A percentile compares a stretch with the other conserved stretches of the same genome.
These are phyloP conservation scores for Neopipo cinnamomea DNA, from an alignment of 2,113 vertebrate genomes.

Conservation along the genomic window DNA sequence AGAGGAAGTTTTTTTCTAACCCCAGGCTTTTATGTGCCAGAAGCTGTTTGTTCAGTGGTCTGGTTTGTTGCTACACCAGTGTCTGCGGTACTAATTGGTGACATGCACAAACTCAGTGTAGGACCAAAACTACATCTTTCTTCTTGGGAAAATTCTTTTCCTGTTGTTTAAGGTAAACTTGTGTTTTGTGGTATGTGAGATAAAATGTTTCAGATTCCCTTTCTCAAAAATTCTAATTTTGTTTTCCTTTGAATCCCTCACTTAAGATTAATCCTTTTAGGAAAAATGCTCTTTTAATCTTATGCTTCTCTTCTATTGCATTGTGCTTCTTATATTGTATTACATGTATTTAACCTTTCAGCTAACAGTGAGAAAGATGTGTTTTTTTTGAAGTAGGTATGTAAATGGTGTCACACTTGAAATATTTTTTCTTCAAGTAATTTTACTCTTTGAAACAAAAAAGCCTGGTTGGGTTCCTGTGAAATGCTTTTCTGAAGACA, in stretches of 20 bases:
- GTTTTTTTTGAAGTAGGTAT: not conserved
- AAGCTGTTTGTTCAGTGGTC: not conserved
- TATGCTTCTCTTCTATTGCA: not conserved
- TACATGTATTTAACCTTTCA: not conserved
- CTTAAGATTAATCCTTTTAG: not conserved
- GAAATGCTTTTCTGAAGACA: not conserved
- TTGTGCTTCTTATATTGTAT: not conserved
- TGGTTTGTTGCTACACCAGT: not conserved
- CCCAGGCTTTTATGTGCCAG: not conserved
- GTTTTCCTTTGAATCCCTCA: not conserved
- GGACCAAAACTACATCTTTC: not conserved
- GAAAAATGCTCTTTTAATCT: not conserved
- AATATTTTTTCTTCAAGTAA: not conserved
- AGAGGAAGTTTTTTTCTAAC: not conserved
- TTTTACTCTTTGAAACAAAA: not conserved
- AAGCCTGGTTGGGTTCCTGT: not conserved
- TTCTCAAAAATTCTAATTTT: not conserved
- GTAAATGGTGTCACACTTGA: not conserved
- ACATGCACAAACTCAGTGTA: not conserved
- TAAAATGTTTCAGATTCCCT: not conserved
- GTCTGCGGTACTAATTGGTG: not conserved
- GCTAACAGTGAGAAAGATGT: not conserved
- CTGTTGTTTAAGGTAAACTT: not conserved
- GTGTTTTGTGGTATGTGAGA: not conserved
- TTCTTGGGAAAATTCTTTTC: not conserved